These are phyloP conservation scores for Drosophila mayri DNA, from an alignment of 1,140 invertebrate genomes.

Conservation along the genomic window DNA sequence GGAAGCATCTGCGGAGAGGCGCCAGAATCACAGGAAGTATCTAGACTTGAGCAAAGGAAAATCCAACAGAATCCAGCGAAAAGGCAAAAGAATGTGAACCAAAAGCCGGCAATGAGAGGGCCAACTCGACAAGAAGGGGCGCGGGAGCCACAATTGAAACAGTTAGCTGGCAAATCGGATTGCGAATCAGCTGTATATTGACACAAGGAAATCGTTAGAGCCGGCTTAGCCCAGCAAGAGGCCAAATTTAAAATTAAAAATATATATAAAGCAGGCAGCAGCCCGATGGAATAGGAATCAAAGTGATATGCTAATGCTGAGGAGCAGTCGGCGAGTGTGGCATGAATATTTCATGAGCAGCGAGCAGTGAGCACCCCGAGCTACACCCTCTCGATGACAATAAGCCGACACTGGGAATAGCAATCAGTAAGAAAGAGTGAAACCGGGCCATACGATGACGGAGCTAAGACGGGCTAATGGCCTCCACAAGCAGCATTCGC, in stretches of 20 bases:
- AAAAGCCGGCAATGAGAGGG: conserved; percentile 68
- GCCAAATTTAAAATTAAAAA: conserved; percentile 76
- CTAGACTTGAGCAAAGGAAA: neutral
- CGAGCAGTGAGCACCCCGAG: conserved; percentile 19
- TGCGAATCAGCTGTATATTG: conserved; percentile 77
- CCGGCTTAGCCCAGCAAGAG: conserved; percentile 66
- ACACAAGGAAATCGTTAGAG: conserved; percentile 81
- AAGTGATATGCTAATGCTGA: conserved; percentile 77
- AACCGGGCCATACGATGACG: conserved; percentile 48
- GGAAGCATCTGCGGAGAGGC: conserved; percentile 4
- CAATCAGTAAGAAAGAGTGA: conserved; percentile 9
- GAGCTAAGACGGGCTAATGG: conserved; percentile 66
- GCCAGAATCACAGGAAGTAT: conserved; percentile 14
- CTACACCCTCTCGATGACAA: conserved; percentile 60
- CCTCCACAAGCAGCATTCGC: conserved; percentile 67
- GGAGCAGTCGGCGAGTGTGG: conserved; percentile 17
- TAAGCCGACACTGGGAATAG: conserved; percentile 56
- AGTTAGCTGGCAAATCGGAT: conserved; percentile 76
- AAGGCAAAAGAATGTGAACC: conserved; percentile 25
- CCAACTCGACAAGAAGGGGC: conserved; percentile 26
- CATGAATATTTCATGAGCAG: conserved; percentile 78
- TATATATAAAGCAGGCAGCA: conserved; percentile 43
- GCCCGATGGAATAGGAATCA: conserved; percentile 35
- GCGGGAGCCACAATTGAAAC: conserved; percentile 51
- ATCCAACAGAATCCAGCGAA: conserved; percentile 15